Evolutionary conservation across 2,113 vertebrate genomes (phyloP), one percentile per base, ranked within the genome.

Genomic region (Paedocypris sp.): DNA sequence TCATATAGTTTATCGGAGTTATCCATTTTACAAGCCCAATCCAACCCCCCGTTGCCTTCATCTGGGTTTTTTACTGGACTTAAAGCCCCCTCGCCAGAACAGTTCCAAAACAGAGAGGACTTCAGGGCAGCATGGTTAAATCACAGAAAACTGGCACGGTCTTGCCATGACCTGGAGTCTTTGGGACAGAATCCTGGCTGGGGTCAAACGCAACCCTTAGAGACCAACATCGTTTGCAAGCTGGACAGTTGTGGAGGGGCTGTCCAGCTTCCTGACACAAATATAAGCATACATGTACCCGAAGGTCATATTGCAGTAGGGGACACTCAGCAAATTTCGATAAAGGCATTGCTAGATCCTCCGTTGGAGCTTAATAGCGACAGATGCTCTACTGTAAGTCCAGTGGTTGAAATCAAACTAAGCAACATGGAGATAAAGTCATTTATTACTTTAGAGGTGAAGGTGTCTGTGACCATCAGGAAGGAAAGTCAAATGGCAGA

Each of bases 121-220:
- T 99, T 97, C 51, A 86, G 94, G 48, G 86, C 90, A 0, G 95
- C 94, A 0, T 99, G 95, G 95, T 62, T 99, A 41, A 96, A 90
- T 74, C 95, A 97, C 72, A 84, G 95, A 59, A 97, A 97, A 67
- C 72, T 97, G 62, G 90, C 95, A 65, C 80, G 95, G 38, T 99
- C 95, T 2, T 98, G 94, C 75, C 94, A 99, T 0, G 93, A 96
- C 72, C 76, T 99, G 16, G 88, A 94, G 64, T 82, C 94, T 47
- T 77, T 98, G 1, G 95, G 94, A 18, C 93, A 95, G 49, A 98
- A 81, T 71, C 95, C 91, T 0, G 95, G 95, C 1, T 99, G 94
- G 95, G 95, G 95, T 20, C 95, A 99, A 85, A 99, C 95, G 0
- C 95, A 99, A 43, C 93, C 94, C 0, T 87, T 96, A 69, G 95